Evolutionary conservation across 2,113 vertebrate species (phyloP).

Genomic region (Microcebus jonahi): DNA sequence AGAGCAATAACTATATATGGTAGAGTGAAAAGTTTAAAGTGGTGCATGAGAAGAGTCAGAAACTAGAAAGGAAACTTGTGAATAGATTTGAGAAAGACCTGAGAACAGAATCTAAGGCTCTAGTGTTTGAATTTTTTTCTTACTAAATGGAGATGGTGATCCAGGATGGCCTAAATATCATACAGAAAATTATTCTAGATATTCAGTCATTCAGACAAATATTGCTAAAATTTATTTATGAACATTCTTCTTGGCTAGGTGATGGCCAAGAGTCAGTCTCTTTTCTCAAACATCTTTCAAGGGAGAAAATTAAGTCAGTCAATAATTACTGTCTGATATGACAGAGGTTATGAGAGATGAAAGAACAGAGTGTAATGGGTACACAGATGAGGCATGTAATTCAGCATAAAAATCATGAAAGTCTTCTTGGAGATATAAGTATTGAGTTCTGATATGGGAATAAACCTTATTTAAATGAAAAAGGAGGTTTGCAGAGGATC

Average conservation of each 20-base stretch:
- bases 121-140: background rate
- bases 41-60: background rate
- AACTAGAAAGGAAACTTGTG: background rate
- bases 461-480: background rate
- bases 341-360: background rate
- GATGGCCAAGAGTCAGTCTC: background rate
- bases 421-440: background rate
- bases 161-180: background rate
- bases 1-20: background rate
- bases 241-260: background rate
- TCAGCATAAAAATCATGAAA: background rate
- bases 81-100: background rate
- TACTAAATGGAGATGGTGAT: background rate
- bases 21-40: background rate
- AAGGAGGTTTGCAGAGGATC: background rate
- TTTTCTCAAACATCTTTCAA: background rate
- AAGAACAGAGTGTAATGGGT: background rate
- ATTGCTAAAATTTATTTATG: background rate
- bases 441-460: background rate
- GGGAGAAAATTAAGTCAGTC: background rate
- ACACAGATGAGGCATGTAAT: background rate
- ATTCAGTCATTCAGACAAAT: background rate
- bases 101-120: background rate
- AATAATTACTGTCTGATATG: background rate
- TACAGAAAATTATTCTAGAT: constrained; percentile 10